Conservation (phyloP, 2,797 vertebrate genomes). For the Brachyalestes nurse region DNA sequence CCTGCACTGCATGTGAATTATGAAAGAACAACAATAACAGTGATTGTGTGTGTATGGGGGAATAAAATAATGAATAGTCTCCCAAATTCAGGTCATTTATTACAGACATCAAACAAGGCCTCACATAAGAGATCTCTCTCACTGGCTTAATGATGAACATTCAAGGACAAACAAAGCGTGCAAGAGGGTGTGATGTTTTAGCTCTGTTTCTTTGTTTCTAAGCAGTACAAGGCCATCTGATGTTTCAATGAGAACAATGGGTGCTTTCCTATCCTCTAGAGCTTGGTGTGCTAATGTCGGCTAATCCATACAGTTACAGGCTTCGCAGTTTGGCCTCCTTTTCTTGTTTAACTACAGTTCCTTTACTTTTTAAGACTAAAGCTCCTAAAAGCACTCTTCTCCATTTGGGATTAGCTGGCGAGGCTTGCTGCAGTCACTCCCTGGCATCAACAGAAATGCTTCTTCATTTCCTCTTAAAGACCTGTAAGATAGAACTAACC, state of each 20-base stretch:
- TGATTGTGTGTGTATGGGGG: not conserved
- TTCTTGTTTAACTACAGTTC: conserved; percentile 23
- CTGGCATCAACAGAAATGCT: not conserved
- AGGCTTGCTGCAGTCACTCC: not conserved
- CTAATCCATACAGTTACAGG: conserved; percentile 43
- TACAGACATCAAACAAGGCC: conserved; percentile 74
- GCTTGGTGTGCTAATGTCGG: conserved; percentile 41
- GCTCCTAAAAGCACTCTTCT: conserved; percentile 14
- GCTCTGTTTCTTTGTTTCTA: conserved; percentile 48
- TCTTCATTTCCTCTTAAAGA: not conserved
- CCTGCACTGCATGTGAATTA: conserved; percentile 67
- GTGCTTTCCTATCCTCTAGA: conserved; percentile 70
- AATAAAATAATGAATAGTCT: conserved; percentile 34
- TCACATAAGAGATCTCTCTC: conserved; percentile 72
- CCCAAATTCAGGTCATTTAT: conserved; percentile 74
- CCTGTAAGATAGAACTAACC: not conserved
- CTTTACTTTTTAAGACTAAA: conserved; percentile 3
- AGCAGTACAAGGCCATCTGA: conserved; percentile 70
- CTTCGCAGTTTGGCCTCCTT: conserved; percentile 13
- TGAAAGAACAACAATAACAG: conserved; percentile 57
- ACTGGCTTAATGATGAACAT: conserved; percentile 73
- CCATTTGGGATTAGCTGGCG: not conserved
- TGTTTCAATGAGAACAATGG: conserved; percentile 65
- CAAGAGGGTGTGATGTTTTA: conserved; percentile 66
- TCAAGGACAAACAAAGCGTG: conserved; percentile 76